phyloP scores from a whole-genome alignment of 1,140 invertebrate genomes.

The Hormaphis cornu region DNA sequence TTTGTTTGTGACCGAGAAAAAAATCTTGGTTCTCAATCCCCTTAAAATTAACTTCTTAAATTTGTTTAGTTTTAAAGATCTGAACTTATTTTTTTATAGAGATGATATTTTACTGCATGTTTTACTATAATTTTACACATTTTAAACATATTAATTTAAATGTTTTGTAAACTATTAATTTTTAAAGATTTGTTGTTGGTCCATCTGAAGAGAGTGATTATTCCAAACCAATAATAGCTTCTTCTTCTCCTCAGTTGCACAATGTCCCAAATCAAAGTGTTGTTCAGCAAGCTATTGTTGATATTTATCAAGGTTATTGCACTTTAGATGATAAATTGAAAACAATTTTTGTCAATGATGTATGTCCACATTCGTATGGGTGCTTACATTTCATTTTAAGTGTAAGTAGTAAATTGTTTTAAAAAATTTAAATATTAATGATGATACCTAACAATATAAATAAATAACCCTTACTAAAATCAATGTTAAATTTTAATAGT shows the following conservation, averaged over 20 bases:
- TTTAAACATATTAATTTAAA: background rate
- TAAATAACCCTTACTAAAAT: background rate
- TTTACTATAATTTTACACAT: background rate
- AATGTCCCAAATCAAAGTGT: background rate
- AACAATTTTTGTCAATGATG: conserved; percentile 31
- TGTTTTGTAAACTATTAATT: background rate
- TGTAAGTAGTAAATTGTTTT: conserved; percentile 40
- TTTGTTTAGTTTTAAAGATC: too few relatives aligned
- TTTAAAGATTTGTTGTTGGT: conserved; percentile 51
- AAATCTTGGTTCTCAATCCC: too few relatives aligned
- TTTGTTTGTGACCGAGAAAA: too few relatives aligned
- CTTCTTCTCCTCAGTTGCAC: background rate
- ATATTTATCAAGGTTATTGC: background rate
- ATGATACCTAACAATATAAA: too few relatives aligned
- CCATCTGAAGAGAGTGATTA: conserved; percentile 46
- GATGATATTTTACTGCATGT: too few relatives aligned
- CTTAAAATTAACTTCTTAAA: too few relatives aligned
- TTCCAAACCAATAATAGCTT: conserved; percentile 1
- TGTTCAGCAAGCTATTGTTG: background rate
- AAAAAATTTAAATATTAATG: background rate
- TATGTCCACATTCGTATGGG: conserved; percentile 54
- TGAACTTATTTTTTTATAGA: too few relatives aligned
- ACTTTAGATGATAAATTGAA: conserved; percentile 18
- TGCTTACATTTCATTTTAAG: conserved; percentile 51
- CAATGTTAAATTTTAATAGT: conserved; percentile 41